phyloP scores from a whole-genome alignment of 2,113 vertebrate genomes.

The Chrysemys picta region DNA sequence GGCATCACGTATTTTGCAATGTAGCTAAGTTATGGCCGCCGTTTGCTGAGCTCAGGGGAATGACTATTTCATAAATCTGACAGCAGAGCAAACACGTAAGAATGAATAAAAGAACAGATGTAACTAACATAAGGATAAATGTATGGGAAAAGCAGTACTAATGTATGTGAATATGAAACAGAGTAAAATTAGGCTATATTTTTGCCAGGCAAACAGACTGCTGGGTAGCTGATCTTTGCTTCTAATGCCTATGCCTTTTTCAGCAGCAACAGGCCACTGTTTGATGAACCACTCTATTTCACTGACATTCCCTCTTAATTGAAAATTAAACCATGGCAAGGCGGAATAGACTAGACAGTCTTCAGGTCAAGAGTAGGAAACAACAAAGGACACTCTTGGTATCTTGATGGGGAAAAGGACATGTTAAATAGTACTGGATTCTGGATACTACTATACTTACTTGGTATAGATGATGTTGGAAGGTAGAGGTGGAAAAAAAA shows the following conservation, averaged over 20 bases:
- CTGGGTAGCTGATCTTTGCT: conserved; percentile 41
- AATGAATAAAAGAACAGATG: conserved; percentile 73
- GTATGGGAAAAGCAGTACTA: conserved; percentile 51
- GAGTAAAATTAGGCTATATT: conserved; percentile 56
- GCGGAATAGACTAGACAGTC: background rate
- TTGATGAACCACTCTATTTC: conserved; percentile 43
- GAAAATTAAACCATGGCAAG: conserved; percentile 58
- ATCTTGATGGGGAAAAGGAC: background rate
- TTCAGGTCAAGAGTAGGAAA: conserved; percentile 1
- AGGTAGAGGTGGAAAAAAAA: background rate
- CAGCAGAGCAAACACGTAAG: conserved; percentile 68
- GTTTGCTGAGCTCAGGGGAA: conserved; percentile 72
- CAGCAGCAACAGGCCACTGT: background rate
- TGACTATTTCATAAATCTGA: conserved; percentile 72
- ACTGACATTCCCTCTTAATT: conserved; percentile 55
- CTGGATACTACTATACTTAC: background rate
- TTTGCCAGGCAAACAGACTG: conserved; percentile 21
- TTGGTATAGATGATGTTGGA: conserved; percentile 22
- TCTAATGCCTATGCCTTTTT: background rate
- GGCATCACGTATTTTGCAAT: conserved; percentile 72
- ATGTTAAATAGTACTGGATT: background rate
- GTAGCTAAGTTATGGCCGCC: conserved; percentile 72
- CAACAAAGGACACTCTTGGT: conserved; percentile 22
- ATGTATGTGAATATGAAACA: conserved; percentile 63
- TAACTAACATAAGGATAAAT: conserved; percentile 68